Evolutionary conservation across 2,888 invertebrate genomes (phyloP).

Genomic region (Synergus umbraculus): DNA sequence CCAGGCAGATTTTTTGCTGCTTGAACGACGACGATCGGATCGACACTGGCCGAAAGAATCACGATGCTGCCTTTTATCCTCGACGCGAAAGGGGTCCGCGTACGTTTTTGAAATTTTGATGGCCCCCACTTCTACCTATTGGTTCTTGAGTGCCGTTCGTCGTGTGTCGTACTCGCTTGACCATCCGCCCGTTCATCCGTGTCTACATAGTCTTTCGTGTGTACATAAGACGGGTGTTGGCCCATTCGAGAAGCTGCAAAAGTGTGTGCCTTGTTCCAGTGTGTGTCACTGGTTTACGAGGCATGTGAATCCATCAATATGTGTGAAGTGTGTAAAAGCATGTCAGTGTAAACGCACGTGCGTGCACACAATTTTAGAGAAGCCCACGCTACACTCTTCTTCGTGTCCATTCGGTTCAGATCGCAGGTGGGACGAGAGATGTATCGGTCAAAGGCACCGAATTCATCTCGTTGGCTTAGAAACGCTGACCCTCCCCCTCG

Average conservation of each 20-base stretch:
- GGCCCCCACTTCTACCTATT: constrained; percentile 74
- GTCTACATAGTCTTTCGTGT: constrained; percentile 56
- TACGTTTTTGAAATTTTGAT: constrained; percentile 78
- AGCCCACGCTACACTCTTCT: constrained; percentile 14
- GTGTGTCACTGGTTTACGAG: constrained; percentile 31
- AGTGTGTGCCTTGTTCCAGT: constrained; percentile 34
- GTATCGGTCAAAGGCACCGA: constrained; percentile 51
- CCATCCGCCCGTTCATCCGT: constrained; percentile 49
- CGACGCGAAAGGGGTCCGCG: constrained; percentile 77
- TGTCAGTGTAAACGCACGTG: constrained; percentile 30
- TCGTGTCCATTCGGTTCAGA: constrained; percentile 7
- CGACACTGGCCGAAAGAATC: constrained; percentile 77
- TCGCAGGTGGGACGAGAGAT: constrained; percentile 14
- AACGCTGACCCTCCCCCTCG: constrained; percentile 52
- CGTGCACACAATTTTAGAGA: constrained; percentile 31
- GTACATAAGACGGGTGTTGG: constrained; percentile 59
- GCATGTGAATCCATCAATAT: constrained; percentile 33
- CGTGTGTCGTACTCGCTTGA: constrained; percentile 50
- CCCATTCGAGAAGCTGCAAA: constrained; percentile 53
- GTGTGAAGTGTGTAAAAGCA: neutral
- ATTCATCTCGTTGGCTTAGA: constrained; percentile 54
- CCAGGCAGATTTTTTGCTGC: constrained; percentile 59
- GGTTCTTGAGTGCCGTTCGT: constrained; percentile 63
- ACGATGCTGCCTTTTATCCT: constrained; percentile 77
- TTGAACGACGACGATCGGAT: constrained; percentile 75